phyloP scores from a whole-genome alignment of 64 coral and sea anemone species.

The Platygyra sinensis region DNA sequence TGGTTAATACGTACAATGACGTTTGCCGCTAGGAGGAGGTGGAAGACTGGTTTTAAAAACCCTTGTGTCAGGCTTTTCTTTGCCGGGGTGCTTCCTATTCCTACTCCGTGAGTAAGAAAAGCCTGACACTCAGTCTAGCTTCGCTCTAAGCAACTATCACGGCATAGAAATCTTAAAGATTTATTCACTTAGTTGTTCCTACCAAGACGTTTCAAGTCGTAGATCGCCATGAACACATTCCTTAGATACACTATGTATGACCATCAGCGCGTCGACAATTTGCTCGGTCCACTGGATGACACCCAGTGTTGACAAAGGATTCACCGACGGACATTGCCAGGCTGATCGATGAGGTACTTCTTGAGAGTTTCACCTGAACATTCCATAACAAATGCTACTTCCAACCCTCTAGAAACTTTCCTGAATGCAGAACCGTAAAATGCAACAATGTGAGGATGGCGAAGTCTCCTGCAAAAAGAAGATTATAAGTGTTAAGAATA shows the following conservation, averaged over 20 bases:
- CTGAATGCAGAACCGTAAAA: conserved; percentile 1
- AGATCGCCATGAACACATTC: conserved; percentile 13
- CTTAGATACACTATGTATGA: background rate
- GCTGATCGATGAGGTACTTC: background rate
- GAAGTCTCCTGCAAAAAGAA: background rate
- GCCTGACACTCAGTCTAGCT: too few relatives aligned
- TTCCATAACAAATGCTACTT: background rate
- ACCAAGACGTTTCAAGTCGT: background rate
- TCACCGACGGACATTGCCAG: background rate
- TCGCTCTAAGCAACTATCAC: too few relatives aligned
- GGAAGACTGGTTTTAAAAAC: too few relatives aligned
- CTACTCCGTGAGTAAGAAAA: too few relatives aligned
- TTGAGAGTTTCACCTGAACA: background rate
- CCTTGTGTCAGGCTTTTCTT: too few relatives aligned
- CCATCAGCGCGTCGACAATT: background rate
- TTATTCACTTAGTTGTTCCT: background rate
- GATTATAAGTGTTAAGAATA: too few relatives aligned
- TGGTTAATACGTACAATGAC: too few relatives aligned
- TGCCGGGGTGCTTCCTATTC: too few relatives aligned
- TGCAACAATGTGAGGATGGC: conserved; percentile 4
- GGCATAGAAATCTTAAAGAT: background rate
- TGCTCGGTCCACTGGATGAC: background rate
- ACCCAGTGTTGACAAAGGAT: background rate
- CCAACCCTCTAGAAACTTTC: background rate
- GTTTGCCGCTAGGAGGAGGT: too few relatives aligned